phyloP scores from a whole-genome alignment of 2,888 invertebrate species.

The Drosophila quasianomalipes region DNA sequence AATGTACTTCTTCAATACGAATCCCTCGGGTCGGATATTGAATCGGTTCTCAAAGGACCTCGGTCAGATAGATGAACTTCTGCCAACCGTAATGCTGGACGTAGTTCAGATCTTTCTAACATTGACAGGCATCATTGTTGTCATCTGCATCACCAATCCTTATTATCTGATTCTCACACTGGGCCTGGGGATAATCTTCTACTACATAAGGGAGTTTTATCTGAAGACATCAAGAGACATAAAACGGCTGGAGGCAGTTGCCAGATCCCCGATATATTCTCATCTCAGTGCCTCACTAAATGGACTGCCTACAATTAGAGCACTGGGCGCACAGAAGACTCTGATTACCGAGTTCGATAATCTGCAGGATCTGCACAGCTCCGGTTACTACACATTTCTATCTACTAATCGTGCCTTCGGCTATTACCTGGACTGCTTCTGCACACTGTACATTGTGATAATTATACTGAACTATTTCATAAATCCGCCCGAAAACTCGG shows the following conservation, averaged over 20 bases:
- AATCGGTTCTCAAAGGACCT: conserved; percentile 96
- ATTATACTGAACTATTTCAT: conserved; percentile 95
- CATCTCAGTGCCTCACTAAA: conserved; percentile 95
- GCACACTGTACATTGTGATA: conserved; percentile 92
- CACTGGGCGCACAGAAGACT: conserved; percentile 93
- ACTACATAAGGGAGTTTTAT: conserved; percentile 91
- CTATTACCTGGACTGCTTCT: conserved; percentile 95
- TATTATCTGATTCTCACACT: conserved; percentile 90
- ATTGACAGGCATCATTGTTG: conserved; percentile 91
- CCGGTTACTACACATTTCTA: conserved; percentile 96
- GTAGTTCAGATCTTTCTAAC: conserved; percentile 90
- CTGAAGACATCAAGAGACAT: conserved; percentile 92
- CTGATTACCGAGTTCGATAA: conserved; percentile 92
- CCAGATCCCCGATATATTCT: conserved; percentile 97
- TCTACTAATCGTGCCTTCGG: conserved; percentile 96
- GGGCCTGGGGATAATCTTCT: conserved; percentile 90
- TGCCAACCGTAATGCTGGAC: conserved; percentile 85
- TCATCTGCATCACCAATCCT: conserved; percentile 91
- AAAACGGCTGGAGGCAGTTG: conserved; percentile 92
- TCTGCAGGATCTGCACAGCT: conserved; percentile 94
- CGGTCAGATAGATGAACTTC: conserved; percentile 86
- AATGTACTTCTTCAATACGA: conserved; percentile 94
- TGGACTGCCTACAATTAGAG: conserved; percentile 96
- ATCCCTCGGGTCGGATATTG: conserved; percentile 92
- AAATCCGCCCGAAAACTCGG: conserved; percentile 88